Base-by-base conservation (phyloP, 2,797 vertebrate species). In the Glyptemys insculpta region DNA sequence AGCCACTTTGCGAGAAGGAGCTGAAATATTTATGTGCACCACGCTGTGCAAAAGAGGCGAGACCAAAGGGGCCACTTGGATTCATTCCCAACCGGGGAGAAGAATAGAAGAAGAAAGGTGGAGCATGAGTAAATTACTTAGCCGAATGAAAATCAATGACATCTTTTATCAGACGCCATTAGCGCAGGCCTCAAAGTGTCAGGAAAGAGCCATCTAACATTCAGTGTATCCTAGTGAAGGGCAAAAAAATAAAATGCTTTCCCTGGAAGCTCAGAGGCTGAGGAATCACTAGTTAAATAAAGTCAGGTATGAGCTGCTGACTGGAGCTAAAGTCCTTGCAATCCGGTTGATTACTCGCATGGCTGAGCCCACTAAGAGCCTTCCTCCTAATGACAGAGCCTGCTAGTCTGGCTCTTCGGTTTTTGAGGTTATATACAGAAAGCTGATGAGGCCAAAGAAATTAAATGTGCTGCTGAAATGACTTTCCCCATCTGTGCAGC, bases 161-260 rank as follows among this genome's bases (percentile, higher is more conserved):
- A 89, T 94, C 52, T 96, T 95, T 96, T 89, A 93, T 91, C 88
- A 97, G 92, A 92, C 65, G 79, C 31, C 50, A 44, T 87, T 86
- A 91, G 34, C 29, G 2, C 34, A 85, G 78, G 29, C 76, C 68
- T 92, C 49, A 8, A 76, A 85, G 59, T 83, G 18, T 88, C 91
- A 93, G 89, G 68, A 90, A 95, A 79, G 88, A 95, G 57, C 86
- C 76, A 62, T 83, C 52, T 86, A 65, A 85, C 79, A 83, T 83
- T 86, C 94, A 7, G 8, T 79, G 4, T 54, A 47, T 27, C 87
- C 31, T 86, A 76, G 18, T 79, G 85, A 92, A 93, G 85, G 90
- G 56, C 62, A 91, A 87, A 94, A 90, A 81, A 37, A 21, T 25
- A 18, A n/a, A n/a, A 68, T 62, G 18, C 8, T 79, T 54, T 80